Conservation (phyloP, 1,140 invertebrate species). For the Luehdorfia chinensis region DNA sequence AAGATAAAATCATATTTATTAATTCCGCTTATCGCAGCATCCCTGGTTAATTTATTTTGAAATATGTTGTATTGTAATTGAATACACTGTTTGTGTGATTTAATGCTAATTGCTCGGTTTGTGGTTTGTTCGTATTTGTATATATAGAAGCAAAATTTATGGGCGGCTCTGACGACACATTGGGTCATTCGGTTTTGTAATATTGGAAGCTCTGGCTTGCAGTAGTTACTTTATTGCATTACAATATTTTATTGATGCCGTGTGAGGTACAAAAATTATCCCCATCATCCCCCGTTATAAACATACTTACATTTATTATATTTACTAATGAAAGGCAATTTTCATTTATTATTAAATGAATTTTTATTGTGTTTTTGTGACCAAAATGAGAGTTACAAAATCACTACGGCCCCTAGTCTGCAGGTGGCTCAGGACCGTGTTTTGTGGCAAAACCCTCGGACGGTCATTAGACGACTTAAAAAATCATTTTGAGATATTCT, state of each 20-base stretch:
- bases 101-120: constrained; percentile 14
- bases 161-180: constrained; percentile 2
- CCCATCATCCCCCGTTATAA: no score
- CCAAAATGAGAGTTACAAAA: no score
- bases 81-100: constrained; percentile 14
- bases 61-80: constrained; percentile 6
- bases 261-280: no score
- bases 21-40: neutral
- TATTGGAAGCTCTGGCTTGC: neutral
- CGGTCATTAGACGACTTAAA: no score
- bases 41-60: neutral
- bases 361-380: no score
- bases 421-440: no score
- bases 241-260: neutral
- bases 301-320: no score
- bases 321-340: no score
- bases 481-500: no score
- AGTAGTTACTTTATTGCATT: constrained; percentile 9
- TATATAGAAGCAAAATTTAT: constrained; percentile 1
- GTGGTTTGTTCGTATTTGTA: constrained; percentile 12
- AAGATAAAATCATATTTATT: neutral
- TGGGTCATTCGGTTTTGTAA: constrained; percentile 10
- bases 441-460: no score
- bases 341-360: no score
- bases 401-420: no score